These are phyloP conservation scores for Sceloporus tristichus DNA, from an alignment of 2,113 vertebrate species.

Conservation along the genomic window DNA sequence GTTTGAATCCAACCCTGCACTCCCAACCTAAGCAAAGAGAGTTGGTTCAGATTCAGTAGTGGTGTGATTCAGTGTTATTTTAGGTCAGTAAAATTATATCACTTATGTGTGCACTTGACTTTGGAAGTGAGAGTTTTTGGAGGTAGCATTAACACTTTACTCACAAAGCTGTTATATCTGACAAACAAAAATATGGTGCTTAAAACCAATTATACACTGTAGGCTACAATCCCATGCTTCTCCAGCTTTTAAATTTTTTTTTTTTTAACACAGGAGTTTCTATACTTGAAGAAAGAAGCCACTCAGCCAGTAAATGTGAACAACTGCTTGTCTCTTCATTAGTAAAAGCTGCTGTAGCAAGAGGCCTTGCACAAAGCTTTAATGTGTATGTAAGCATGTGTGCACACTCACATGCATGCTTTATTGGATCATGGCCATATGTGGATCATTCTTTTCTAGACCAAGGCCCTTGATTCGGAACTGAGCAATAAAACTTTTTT, in stretches of 20 bases:
- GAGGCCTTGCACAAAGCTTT: background rate
- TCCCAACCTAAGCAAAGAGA: slow-evolving; percentile 4
- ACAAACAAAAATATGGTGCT: background rate
- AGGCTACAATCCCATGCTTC: background rate
- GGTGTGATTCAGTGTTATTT: slow-evolving; percentile 27
- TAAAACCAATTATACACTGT: background rate
- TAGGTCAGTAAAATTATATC: slow-evolving; percentile 12
- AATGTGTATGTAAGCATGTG: background rate
- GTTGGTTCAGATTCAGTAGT: background rate
- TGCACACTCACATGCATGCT: background rate
- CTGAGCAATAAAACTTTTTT: background rate
- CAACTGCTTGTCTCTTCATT: background rate
- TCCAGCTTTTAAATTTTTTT: background rate
- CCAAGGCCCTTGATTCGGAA: background rate
- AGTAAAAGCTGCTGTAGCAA: background rate
- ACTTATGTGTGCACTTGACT: background rate
- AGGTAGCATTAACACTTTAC: background rate
- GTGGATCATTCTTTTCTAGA: background rate
- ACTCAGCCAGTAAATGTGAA: background rate
- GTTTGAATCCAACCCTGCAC: background rate
- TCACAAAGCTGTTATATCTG: background rate
- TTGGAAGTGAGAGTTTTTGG: background rate
- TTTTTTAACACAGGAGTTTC: background rate
- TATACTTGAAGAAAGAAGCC: background rate
- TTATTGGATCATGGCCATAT: background rate